Conservation (phyloP, 2,113 vertebrate genomes). For the Nibea albiflora region DNA sequence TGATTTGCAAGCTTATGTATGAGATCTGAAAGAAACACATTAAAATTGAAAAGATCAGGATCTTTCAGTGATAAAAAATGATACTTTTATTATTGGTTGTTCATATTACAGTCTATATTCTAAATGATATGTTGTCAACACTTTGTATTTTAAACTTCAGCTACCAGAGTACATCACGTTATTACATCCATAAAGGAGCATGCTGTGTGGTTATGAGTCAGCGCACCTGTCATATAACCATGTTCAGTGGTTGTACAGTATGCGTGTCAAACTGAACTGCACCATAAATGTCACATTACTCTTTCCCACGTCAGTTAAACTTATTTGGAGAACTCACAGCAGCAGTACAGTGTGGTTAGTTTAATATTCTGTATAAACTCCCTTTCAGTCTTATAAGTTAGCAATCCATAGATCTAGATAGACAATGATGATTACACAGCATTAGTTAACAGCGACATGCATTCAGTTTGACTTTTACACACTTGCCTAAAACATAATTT, state of each 20-base stretch:
- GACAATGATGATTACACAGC: conserved; percentile 1
- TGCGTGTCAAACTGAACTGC: not conserved
- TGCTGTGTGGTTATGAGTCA: not conserved
- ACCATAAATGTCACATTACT: not conserved
- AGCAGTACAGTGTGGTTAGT: not conserved
- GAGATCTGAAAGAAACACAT: not conserved
- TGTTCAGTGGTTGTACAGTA: not conserved
- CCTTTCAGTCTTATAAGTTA: not conserved
- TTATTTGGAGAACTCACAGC: not conserved
- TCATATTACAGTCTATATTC: not conserved
- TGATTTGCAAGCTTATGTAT: not conserved
- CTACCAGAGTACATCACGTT: not conserved
- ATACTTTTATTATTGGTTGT: not conserved
- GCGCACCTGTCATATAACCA: not conserved
- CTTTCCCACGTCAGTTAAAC: not conserved
- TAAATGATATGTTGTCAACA: not conserved
- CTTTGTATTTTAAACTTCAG: not conserved
- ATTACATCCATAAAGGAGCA: not conserved
- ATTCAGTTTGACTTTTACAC: conserved; percentile 20
- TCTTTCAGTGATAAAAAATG: not conserved
- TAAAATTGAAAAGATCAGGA: not conserved
- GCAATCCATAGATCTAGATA: not conserved
- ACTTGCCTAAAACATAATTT: not conserved
- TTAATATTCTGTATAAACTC: not conserved
- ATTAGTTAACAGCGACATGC: not conserved